Conservation (phyloP, 2,113 vertebrate species). For the Phrynocephalus versicolor region DNA sequence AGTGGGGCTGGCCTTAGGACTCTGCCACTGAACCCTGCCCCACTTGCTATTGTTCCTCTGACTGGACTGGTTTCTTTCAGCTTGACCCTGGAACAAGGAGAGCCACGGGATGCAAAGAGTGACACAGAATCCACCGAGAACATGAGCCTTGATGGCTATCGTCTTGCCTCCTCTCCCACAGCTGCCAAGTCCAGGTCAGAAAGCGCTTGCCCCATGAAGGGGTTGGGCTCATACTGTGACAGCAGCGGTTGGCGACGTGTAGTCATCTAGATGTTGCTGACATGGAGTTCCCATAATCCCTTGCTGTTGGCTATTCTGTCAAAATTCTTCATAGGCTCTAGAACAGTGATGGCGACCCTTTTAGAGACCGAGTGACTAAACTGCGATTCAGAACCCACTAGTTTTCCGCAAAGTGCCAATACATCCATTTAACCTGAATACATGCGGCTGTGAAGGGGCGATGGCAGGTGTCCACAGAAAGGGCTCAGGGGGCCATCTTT, state of each 20-base stretch:
- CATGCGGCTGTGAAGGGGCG: no score
- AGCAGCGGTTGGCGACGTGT: not conserved
- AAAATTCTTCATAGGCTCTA: not conserved
- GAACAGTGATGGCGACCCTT: no score
- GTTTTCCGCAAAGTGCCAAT: no score
- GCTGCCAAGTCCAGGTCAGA: slow-evolving; percentile 77
- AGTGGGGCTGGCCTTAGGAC: not conserved
- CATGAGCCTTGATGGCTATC: slow-evolving; percentile 78
- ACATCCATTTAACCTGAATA: no score
- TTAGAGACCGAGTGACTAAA: no score
- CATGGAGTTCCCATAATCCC: not conserved
- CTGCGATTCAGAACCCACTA: no score
- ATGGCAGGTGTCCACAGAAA: no score
- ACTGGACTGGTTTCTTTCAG: slow-evolving; percentile 59
- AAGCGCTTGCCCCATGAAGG: not conserved
- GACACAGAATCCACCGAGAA: slow-evolving; percentile 85
- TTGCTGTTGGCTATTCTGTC: not conserved
- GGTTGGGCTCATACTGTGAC: no score
- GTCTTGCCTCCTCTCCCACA: slow-evolving; percentile 53
- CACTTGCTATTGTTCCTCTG: not conserved
- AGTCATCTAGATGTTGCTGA: not conserved
- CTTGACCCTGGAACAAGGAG: slow-evolving; percentile 63
- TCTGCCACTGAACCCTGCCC: not conserved
- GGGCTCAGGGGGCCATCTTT: no score
- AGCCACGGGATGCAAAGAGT: slow-evolving; percentile 69